Conservation (phyloP, 2,888 invertebrate genomes). For the Dioctria rufipes region DNA sequence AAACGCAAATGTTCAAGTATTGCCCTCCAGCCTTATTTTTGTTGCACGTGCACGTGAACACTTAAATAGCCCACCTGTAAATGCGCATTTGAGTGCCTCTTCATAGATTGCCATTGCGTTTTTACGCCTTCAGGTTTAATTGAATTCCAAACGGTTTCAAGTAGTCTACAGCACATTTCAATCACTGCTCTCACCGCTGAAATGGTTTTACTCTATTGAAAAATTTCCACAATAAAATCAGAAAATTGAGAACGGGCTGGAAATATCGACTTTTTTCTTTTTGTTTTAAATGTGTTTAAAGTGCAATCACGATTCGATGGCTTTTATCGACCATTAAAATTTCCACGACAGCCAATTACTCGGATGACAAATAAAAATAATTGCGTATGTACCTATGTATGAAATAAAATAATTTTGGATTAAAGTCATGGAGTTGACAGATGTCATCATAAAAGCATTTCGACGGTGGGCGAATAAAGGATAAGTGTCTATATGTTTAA, state of each 20-base stretch:
- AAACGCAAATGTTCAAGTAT: no score
- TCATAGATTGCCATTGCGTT: slow-evolving; percentile 21
- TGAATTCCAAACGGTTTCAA: slow-evolving; percentile 18
- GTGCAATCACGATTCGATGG: slow-evolving; percentile 21
- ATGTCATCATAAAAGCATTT: no score
- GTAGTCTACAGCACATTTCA: slow-evolving; percentile 29
- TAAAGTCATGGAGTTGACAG: no score
- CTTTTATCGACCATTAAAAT: slow-evolving; percentile 37
- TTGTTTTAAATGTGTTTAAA: slow-evolving; percentile 37
- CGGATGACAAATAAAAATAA: slow-evolving; percentile 38
- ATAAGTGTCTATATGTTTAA: no score
- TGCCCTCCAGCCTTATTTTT: no score
- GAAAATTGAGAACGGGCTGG: slow-evolving; percentile 16
- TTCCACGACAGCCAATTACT: slow-evolving; percentile 32
- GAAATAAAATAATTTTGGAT: no score
- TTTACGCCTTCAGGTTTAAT: slow-evolving; percentile 17
- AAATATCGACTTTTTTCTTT: slow-evolving; percentile 6
- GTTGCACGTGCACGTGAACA: no score
- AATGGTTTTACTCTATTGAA: slow-evolving; percentile 26
- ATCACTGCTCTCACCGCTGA: slow-evolving; percentile 6
- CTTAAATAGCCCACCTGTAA: no score
- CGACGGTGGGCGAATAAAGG: no score
- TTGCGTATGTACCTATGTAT: no score
- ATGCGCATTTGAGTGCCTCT: no score
- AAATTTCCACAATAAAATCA: slow-evolving; percentile 40